Evolutionary conservation across 2,113 vertebrate genomes (phyloP).

Genomic region (Anhinga anhinga): DNA sequence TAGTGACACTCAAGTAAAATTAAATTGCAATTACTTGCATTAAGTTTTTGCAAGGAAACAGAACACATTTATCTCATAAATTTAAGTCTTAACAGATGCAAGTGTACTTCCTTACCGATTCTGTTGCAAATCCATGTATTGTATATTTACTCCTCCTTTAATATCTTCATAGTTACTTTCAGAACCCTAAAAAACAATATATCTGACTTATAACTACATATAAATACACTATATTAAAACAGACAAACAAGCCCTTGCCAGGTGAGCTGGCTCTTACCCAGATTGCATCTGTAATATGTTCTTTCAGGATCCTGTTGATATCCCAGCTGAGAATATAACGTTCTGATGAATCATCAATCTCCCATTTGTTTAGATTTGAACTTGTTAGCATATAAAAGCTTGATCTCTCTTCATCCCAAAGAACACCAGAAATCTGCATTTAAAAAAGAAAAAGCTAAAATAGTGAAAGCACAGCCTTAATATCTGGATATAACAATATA

Average conservation of each 20-base stretch:
- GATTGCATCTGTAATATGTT: slow-evolving; percentile 88
- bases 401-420: slow-evolving; percentile 80
- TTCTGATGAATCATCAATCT: slow-evolving; percentile 85
- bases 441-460: background rate
- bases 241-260: background rate
- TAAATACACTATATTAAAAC: background rate
- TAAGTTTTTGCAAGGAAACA: background rate
- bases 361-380: slow-evolving; percentile 88
- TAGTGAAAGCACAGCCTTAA: background rate
- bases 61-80: background rate
- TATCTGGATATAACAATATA: background rate
- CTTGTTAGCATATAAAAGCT: slow-evolving; percentile 86
- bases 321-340: slow-evolving; percentile 88
- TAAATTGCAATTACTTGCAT: background rate
- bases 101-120: slow-evolving; percentile 81
- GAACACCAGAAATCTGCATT: slow-evolving; percentile 83
- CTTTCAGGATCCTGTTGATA: slow-evolving; percentile 77
- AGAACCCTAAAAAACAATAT: slow-evolving; percentile 80
- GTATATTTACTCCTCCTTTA: slow-evolving; percentile 86
- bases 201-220: background rate
- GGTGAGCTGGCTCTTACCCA: slow-evolving; percentile 82
- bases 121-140: slow-evolving; percentile 88
- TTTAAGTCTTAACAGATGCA: background rate
- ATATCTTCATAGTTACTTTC: slow-evolving; percentile 92
- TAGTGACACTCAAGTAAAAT: background rate